Evolutionary conservation across 1,140 invertebrate genomes (phyloP), one percentile per base, ranked within the genome.

Genomic region (Hormaphis cornu): DNA sequence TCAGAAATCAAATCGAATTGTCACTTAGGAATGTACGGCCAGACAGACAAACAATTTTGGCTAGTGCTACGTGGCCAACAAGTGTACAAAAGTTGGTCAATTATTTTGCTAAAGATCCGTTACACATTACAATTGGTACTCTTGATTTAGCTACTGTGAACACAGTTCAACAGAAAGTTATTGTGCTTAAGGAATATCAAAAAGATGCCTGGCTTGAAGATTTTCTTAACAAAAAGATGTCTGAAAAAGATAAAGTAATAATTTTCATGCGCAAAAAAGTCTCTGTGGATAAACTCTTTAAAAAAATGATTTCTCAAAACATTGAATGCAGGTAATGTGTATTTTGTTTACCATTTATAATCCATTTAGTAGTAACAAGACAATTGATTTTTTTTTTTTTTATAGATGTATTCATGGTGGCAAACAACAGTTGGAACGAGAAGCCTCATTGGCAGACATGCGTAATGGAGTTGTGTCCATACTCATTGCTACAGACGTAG

Each of bases 401-500:
- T 50, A 9, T 18, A 50, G 44, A n/a, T 86, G 88, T 71, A 88
- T 97, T 71, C 92, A 95, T 80, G 91, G 93, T 12, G 88, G 89
- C 74, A 83, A 89, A 69, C 90, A 93, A 46, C 93, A 96, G 75
- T 75, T 69, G 72, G 93, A 96, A 75, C 80, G 93, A 48, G 93
- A 96, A 76, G 85, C 85, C 76, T 91, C 93, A 7, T 79, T 96
- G 9, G 83, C 84, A 26, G 91, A 94, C 72, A 86, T 97, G 69
- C 87, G 87, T 74, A 81, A 79, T 69, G 90, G 91, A 0, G 75
- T 78, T 8, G 87, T 89, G 0, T 82, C 82, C 30, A 90, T 96
- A 72, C 80, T 97, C 12, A 84, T 96, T 28, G 93, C 93, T 4
- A 96, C 94, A n/a, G 94, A 97, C 83, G 89, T 97, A 22, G 93